These are phyloP conservation scores for Acleris cristana DNA, from an alignment of 2,888 invertebrate genomes.

Conservation along the genomic window DNA sequence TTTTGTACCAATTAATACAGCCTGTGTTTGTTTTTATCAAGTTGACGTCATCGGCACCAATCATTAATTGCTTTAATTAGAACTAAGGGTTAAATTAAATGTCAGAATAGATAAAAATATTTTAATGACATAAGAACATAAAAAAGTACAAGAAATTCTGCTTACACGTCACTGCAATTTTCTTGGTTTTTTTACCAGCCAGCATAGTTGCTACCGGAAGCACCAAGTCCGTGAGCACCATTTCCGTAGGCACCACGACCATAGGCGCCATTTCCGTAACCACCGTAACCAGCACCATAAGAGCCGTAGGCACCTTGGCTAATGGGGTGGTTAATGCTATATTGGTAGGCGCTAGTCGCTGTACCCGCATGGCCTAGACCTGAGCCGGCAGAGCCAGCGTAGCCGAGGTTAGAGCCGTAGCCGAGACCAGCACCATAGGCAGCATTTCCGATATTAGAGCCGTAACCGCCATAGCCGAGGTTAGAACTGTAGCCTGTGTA, in stretches of 20 bases:
- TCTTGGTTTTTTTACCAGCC: slow-evolving; percentile 25
- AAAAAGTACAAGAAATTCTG: background rate
- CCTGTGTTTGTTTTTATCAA: no score
- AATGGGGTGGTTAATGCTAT: slow-evolving; percentile 6
- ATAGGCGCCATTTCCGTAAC: slow-evolving; percentile 8
- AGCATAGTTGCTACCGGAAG: slow-evolving; percentile 36
- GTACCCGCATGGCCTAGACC: background rate
- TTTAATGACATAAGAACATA: no score
- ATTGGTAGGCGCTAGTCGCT: slow-evolving; percentile 10
- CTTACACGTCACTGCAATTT: background rate
- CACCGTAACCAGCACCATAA: slow-evolving; percentile 29
- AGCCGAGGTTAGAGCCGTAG: background rate
- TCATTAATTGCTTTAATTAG: no score
- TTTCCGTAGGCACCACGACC: slow-evolving; percentile 10
- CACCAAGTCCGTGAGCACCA: slow-evolving; percentile 35
- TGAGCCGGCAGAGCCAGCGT: slow-evolving; percentile 4
- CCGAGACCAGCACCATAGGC: no score
- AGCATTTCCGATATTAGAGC: no score
- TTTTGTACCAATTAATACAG: no score
- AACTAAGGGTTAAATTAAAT: no score
- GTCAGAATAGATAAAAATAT: no score
- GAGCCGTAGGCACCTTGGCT: slow-evolving; percentile 9
- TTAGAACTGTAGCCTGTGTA: background rate
- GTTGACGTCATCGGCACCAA: no score
- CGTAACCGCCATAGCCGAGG: no score